Percentiles rank a stretch among this genome's conserved stretches.
Evolutionary conservation across 2,888 invertebrate species (phyloP).

Genomic region (Euplexia lucipara): DNA sequence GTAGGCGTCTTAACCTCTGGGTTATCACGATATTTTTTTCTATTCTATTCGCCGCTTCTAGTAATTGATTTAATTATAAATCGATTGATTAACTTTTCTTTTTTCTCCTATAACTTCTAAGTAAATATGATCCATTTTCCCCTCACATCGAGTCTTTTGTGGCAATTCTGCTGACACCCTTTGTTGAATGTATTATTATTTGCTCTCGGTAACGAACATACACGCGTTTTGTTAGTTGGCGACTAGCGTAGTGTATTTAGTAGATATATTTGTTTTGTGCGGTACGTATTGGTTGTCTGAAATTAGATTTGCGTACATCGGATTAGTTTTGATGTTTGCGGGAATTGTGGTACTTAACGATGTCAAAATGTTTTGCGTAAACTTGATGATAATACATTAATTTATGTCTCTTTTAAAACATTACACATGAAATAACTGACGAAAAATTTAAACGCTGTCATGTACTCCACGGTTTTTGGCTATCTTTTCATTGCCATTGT

Average conservation of each 20-base stretch:
- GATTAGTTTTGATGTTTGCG: constrained; percentile 39
- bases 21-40: no score
- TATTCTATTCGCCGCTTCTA: no score
- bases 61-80: not conserved
- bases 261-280: constrained; percentile 51
- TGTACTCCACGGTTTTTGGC: no score
- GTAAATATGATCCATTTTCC: constrained; percentile 22
- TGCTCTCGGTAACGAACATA: constrained; percentile 57
- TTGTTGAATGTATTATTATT: constrained; percentile 43
- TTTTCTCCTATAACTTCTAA: not conserved
- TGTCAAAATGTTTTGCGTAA: not conserved
- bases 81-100: not conserved
- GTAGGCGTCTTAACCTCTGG: no score
- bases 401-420: no score
- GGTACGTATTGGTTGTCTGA: constrained; percentile 42
- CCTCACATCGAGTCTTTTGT: constrained; percentile 16
- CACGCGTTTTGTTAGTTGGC: constrained; percentile 58
- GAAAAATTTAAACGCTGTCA: no score
- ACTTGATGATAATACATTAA: no score
- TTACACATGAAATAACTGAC: no score
- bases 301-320: constrained; percentile 57
- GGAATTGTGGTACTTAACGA: not conserved
- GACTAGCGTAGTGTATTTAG: constrained; percentile 44
- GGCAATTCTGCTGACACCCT: constrained; percentile 22
- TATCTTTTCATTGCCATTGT: no score